These are phyloP conservation scores for Cricetomys ansorgei DNA, from an alignment of 2,113 vertebrate species.

Conservation along the genomic window DNA sequence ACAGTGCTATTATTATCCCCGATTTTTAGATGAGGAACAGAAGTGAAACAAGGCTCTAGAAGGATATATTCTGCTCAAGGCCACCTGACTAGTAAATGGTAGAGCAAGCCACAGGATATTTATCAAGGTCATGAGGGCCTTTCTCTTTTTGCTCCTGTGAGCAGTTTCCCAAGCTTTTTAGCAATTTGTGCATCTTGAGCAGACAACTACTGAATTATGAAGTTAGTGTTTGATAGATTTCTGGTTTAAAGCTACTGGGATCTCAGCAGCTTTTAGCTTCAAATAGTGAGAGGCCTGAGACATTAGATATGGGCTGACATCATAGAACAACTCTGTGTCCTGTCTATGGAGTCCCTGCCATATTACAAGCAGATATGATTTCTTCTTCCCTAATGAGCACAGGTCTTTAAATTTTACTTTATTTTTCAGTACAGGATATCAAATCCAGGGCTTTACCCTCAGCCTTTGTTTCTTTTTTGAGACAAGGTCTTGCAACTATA, in stretches of 20 bases:
- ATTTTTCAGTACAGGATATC: neutral
- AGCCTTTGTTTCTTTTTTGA: neutral
- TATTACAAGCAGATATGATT: neutral
- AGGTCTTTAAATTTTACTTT: neutral
- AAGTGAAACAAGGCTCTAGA: conserved; percentile 14
- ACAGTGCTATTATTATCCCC: neutral
- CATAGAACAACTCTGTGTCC: neutral
- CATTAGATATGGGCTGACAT: neutral
- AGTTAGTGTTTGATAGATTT: conserved; percentile 32
- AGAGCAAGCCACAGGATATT: neutral
- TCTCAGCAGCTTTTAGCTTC: neutral
- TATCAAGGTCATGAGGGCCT: neutral
- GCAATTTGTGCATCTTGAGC: conserved; percentile 21
- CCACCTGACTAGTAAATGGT: neutral
- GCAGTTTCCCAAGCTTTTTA: conserved; percentile 54
- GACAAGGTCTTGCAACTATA: neutral
- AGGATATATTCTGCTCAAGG: neutral
- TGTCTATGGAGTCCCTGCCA: fast-evolving
- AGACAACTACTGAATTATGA: conserved; percentile 17
- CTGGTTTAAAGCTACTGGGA: neutral
- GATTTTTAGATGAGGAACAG: neutral
- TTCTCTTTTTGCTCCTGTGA: conserved; percentile 15
- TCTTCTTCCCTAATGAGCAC: neutral
- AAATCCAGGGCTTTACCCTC: neutral
- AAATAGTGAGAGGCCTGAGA: neutral